phyloP scores from a whole-genome alignment of 2,113 vertebrate species.

The Serilophus lunatus region DNA sequence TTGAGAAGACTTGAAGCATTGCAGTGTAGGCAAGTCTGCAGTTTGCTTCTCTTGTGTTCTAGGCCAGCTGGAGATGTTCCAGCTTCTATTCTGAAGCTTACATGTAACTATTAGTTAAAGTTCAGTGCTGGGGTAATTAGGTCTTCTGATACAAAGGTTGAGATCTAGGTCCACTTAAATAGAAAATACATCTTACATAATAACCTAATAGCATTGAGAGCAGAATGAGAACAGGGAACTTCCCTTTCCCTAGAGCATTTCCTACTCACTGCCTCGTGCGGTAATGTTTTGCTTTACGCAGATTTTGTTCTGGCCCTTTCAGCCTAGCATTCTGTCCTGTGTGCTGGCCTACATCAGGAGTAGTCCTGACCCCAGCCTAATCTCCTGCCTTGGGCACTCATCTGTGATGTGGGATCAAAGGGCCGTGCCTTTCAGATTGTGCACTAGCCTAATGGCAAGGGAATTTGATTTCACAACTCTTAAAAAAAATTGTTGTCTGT shows the following conservation, averaged over 20 bases:
- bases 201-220: neutral
- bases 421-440: neutral
- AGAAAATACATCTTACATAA: neutral
- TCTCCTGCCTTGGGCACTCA: neutral
- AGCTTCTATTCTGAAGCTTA: neutral
- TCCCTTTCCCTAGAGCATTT: neutral
- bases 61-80: neutral
- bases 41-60: neutral
- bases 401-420: neutral
- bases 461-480: neutral
- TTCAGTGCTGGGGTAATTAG: neutral
- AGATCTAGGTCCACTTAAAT: neutral
- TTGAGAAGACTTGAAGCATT: neutral
- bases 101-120: neutral
- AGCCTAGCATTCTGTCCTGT: neutral
- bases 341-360: neutral
- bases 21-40: neutral
- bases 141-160: neutral
- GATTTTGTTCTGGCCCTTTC: neutral
- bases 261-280: neutral
- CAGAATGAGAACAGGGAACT: neutral
- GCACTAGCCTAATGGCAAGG: neutral
- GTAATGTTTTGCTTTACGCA: neutral
- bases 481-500: neutral
- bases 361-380: neutral